These are phyloP conservation scores for Drosophila putrida DNA, from an alignment of 2,888 invertebrate species.

Conservation along the genomic window DNA sequence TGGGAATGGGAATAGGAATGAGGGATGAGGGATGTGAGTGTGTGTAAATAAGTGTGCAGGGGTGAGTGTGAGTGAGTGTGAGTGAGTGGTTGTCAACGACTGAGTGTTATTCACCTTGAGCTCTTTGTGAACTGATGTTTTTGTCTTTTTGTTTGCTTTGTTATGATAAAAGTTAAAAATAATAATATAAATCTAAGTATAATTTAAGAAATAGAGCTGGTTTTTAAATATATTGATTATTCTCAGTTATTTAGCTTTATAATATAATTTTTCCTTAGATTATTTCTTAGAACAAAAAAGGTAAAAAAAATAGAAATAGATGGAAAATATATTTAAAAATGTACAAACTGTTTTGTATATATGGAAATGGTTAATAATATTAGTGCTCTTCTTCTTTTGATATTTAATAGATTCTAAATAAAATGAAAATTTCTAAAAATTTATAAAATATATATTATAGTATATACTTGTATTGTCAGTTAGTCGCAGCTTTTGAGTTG, in stretches of 20 bases:
- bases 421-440: too few relatives aligned
- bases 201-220: background rate
- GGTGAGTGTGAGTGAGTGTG: background rate
- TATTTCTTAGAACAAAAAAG: too few relatives aligned
- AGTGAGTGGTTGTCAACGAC: slow-evolving; percentile 9
- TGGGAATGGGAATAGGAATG: background rate
- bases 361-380: too few relatives aligned
- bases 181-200: background rate
- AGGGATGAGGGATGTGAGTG: too few relatives aligned
- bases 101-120: slow-evolving; percentile 54
- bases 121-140: slow-evolving; percentile 5
- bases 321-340: too few relatives aligned
- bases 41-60: background rate
- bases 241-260: too few relatives aligned
- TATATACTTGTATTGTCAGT: background rate
- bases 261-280: too few relatives aligned
- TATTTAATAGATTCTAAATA: too few relatives aligned
- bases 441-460: background rate
- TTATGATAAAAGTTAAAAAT: background rate
- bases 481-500: slow-evolving; percentile 11
- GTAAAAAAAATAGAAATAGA: too few relatives aligned
- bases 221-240: too few relatives aligned
- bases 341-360: too few relatives aligned
- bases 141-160: slow-evolving; percentile 1
- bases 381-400: too few relatives aligned